Conservation (phyloP, 2,888 invertebrate species). For the Phyllotreta striolata region DNA sequence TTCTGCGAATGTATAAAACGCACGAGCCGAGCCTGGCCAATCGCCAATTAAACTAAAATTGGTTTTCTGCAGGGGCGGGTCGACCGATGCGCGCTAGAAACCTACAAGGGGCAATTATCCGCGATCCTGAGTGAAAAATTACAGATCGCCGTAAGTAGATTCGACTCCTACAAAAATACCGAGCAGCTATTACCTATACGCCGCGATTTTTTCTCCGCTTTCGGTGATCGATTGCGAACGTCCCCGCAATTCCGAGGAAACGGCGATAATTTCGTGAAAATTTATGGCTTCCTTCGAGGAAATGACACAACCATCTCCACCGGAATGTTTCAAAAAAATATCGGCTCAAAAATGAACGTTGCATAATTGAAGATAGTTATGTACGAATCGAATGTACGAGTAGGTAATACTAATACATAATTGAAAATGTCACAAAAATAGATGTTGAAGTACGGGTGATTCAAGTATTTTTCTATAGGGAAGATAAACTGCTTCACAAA, state of each 20-base stretch:
- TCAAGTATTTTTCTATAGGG: too few species aligned
- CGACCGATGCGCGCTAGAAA: neutral
- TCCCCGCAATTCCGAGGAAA: conserved; percentile 11
- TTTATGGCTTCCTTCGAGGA: conserved; percentile 16
- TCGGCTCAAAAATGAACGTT: too few species aligned
- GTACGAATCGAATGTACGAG: too few species aligned
- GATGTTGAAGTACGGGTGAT: too few species aligned
- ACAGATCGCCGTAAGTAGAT: neutral
- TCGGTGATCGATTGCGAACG: conserved; percentile 9
- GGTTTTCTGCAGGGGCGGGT: conserved; percentile 11
- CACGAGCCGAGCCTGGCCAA: too few species aligned
- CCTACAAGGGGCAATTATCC: conserved; percentile 8
- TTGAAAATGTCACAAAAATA: too few species aligned
- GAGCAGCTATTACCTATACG: neutral
- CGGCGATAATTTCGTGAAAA: conserved; percentile 13
- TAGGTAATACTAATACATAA: too few species aligned
- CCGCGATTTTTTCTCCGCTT: conserved; percentile 3
- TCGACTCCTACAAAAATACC: conserved; percentile 4
- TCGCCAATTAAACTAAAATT: neutral
- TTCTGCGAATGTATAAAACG: too few species aligned
- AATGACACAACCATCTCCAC: conserved; percentile 8
- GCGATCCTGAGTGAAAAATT: conserved; percentile 9
- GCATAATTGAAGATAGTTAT: too few species aligned
- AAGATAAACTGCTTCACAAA: too few species aligned
- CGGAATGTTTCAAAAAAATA: neutral